phyloP scores from a whole-genome alignment of 1,140 invertebrate genomes.

The Trissolcus basalis region DNA sequence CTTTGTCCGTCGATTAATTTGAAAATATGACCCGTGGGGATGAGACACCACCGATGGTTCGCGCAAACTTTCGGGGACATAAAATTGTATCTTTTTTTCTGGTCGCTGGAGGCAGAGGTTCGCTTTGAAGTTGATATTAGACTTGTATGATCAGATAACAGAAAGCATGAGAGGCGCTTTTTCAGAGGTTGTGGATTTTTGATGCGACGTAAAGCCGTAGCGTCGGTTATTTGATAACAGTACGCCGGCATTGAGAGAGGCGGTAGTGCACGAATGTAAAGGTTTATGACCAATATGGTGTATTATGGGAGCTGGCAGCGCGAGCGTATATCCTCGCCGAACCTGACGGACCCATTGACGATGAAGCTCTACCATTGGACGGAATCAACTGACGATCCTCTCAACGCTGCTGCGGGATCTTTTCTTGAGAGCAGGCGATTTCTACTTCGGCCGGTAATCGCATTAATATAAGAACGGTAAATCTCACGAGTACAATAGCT shows the following conservation, averaged over 20 bases:
- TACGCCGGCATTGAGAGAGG: slow-evolving; percentile 57
- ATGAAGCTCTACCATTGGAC: slow-evolving; percentile 28
- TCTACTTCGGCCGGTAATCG: slow-evolving; percentile 64
- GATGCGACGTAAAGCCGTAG: slow-evolving; percentile 59
- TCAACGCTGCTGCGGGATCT: slow-evolving; percentile 54
- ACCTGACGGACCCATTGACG: slow-evolving; percentile 18
- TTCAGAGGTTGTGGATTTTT: slow-evolving; percentile 44
- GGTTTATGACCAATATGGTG: slow-evolving; percentile 74
- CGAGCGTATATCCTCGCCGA: slow-evolving; percentile 41
- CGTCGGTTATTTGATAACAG: slow-evolving; percentile 68
- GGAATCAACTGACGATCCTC: slow-evolving; percentile 57
- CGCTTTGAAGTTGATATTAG: slow-evolving; percentile 50
- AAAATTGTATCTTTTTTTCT: too few relatives aligned
- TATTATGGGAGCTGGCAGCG: slow-evolving; percentile 68
- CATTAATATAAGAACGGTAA: slow-evolving; percentile 73
- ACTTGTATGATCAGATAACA: slow-evolving; percentile 42
- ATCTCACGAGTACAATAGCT: slow-evolving; percentile 67
- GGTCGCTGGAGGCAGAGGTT: too few relatives aligned
- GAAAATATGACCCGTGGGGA: too few relatives aligned
- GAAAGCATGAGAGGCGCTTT: slow-evolving; percentile 28
- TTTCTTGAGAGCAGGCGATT: slow-evolving; percentile 55
- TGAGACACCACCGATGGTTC: too few relatives aligned
- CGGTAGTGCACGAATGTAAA: slow-evolving; percentile 74
- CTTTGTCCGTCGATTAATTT: too few relatives aligned
- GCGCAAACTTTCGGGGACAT: too few relatives aligned